Conservation (phyloP, 2,888 invertebrate species). For the Ornithoptera alexandrae region DNA sequence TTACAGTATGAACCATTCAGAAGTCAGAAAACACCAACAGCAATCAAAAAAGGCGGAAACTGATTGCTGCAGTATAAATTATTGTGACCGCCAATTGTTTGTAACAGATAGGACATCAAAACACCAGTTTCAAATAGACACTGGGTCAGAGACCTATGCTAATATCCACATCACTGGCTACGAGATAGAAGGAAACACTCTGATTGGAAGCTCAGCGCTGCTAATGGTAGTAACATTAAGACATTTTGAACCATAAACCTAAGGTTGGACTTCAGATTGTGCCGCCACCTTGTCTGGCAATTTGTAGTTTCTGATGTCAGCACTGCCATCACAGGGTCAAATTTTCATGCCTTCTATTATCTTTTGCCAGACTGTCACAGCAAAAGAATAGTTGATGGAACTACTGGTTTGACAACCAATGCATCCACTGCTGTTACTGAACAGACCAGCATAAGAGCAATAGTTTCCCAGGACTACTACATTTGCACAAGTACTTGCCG, state of each 20-base stretch:
- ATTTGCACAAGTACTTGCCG: background rate
- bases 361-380: background rate
- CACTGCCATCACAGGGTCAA: background rate
- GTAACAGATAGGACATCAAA: background rate
- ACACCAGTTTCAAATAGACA: background rate
- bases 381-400: background rate
- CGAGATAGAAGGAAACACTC: background rate
- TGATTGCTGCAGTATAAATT: too few species aligned
- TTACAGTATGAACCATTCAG: too few species aligned
- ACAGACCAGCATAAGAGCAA: background rate
- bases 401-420: background rate
- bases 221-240: background rate
- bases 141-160: background rate
- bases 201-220: background rate
- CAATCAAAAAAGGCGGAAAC: too few species aligned
- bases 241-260: background rate
- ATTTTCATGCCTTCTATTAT: background rate
- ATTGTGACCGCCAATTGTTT: background rate
- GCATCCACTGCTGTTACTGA: background rate
- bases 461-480: background rate
- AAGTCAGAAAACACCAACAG: too few species aligned
- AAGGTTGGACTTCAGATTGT: background rate
- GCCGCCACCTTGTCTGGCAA: background rate
- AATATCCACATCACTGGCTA: background rate
- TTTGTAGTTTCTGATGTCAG: background rate